Base-by-base conservation (phyloP, 2,113 vertebrate genomes). In the Aramus guarauna region DNA sequence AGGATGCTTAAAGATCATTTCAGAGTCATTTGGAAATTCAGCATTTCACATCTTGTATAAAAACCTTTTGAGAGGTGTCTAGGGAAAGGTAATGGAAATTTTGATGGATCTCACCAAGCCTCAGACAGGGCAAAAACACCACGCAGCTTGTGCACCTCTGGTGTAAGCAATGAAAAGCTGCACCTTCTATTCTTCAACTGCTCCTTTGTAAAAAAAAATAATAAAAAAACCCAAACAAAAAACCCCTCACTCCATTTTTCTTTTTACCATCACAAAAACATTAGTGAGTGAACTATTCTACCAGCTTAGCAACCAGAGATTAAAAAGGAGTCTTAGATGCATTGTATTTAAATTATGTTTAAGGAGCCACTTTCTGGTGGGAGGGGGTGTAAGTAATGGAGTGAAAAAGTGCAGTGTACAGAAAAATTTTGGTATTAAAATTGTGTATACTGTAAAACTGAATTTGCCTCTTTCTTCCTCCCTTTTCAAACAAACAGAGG, bases 371-470 rank as follows among this genome's bases (percentile, higher is more conserved):
- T 71, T 95, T 96, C 74, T 95, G 95, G 69, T 85, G 96, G 94
- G 88, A 94, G 92, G 91, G 91, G 92, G 85, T 96, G 79, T 94
- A 97, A 96, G 93, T 74, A 58, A 94, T 80, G 85, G 91, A 88
- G 69, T 94, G 90, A 96, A 98, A 59, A 97, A 98, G 96, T 93
- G 88, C 95, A 98, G 97, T 98, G 98, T 98, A 98, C 97, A 98
- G 97, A 93, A 96, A 96, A 93, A 86, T 97, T 98, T 98, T 98
- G 97, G 96, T 97, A 98, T 98, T 98, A 98, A 98, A 98, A 98
- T 64, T 98, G 96, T 98, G 97, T 97, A 98, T 98, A 98, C 86
- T 97, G 91, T 97, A 98, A 98, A 97, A 92, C 74, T 52, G 97
- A 88, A 96, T 88, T 92, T 90, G 98, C 80, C 95, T 98, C 95